Evolutionary conservation across 2,797 vertebrate species (phyloP), one percentile per base, ranked within the genome.

Genomic region (Tenualosa ilisha): DNA sequence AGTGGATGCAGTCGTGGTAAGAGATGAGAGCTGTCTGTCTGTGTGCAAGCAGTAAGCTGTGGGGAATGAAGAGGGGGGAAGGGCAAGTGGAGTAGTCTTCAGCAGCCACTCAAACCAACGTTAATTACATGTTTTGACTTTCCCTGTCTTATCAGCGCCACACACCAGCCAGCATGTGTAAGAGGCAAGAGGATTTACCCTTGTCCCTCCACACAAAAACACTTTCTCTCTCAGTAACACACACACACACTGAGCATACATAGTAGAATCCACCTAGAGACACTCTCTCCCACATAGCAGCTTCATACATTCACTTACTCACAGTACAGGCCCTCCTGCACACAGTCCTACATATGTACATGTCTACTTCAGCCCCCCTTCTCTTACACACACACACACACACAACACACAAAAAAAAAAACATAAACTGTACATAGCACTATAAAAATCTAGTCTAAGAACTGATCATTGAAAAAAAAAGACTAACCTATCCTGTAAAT

Each of bases 61-160:
- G 24, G 63, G 8, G 24, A 24, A 8, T 2, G 1, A 26, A 11
- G 65, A 15, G 8, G 0, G 12, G 24, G 11, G 9, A 24, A 24
- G 24, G 1, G 56, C 17, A 22, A n/a, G 56, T 20, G 20, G 20
- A 59, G 56, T 0, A 37, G 31, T 40, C 31, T 40, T 75, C 68
- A 75, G 31, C 17, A 75, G 31, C 68, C 37, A 75, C 68, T 75
- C 68, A 75, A 75, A 75, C 13, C 3, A 75, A 75, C 51, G 68
- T 75, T 75, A 75, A 75, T 75, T 75, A 75, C 68, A 75, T 75
- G 68, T 75, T 75, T 40, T 75, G 68, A 75, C 68, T 75, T 43
- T 40, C 15, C 63, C 31, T 75, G 68, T 43, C 68, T 75, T 75
- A 75, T 75, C 68, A 15, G 68, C 68, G 15, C 68, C 13, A 12